Base-by-base conservation (phyloP, 2,888 invertebrate genomes). In the Myopa tessellatipennis region DNA sequence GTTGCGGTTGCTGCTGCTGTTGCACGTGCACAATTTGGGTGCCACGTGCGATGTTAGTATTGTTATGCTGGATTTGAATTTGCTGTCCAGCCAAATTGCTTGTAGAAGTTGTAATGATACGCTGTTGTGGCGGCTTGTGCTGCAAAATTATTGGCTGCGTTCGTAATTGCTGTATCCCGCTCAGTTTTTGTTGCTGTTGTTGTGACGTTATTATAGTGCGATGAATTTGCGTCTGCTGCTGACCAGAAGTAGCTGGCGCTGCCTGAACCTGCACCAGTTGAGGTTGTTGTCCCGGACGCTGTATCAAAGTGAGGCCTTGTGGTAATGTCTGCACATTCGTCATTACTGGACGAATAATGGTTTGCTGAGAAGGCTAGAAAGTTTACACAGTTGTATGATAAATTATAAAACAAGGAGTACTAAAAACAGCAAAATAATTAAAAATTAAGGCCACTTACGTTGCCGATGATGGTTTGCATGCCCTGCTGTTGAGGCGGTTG, bases 241-340 rank as follows among this genome's bases (percentile, higher is more conserved):
- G 81, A 34, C 68, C 80, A 78, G 36, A 79, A 78, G 10, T 26
- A n/a, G 61, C 8, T n/a, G 84, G 85, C 77, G 86, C 84, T 65
- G 87, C 85, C 80, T 89, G 89, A 79, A 89, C 87, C 84, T 89
- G 89, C 79, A 89, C 89, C 77, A 89, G 79, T 83, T 89, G 89
- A 52, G 89, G 89, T 80, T 88, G 90, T 80, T 89, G 89, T 12
- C 89, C 89, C 63, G 89, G 89, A 76, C 89, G 85, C 81, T 90
- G 90, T 74, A 90, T 89, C 36, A 90, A 83, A 65, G 89, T 89
- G 68, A 90, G 83, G 55, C 89, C 89, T 82, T 89, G 88, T 78
- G 89, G 89, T 78, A 89, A 82, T 74, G 88, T 85, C 76, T 87
- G 85, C 16, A 86, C 84, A 79, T 87, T 87, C 18, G 88, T 83